Percentiles rank a stretch among this genome's conserved stretches.
Evolutionary conservation across 1,140 invertebrate species (phyloP).

Genomic region (Muscidifurax raptorellus): DNA sequence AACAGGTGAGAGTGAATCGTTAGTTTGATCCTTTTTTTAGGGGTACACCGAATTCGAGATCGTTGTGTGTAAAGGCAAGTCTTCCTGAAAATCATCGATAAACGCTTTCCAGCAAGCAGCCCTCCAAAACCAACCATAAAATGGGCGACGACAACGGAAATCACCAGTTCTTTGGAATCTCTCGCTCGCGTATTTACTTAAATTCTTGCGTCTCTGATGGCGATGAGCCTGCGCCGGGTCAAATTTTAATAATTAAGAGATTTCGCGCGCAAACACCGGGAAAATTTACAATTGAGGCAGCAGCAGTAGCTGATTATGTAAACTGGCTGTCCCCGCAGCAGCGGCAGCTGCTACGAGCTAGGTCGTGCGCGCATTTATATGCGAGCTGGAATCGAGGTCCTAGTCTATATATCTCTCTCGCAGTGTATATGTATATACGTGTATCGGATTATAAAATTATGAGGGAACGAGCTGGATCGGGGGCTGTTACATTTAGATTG

Average conservation of each 20-base stretch:
- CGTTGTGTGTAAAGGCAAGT: too few species aligned
- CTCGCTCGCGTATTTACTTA: neutral
- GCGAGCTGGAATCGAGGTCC: neutral
- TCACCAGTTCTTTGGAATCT: neutral
- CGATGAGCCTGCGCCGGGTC: neutral
- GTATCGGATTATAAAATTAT: conserved; percentile 35
- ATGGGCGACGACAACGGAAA: neutral
- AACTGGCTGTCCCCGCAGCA: neutral
- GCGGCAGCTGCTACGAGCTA: neutral
- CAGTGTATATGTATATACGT: neutral
- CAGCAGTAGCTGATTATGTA: neutral
- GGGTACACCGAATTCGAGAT: too few species aligned
- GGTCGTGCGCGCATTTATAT: conserved; percentile 3
- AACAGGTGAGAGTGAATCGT: neutral
- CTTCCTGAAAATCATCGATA: too few species aligned
- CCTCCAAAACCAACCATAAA: too few species aligned
- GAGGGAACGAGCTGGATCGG: neutral
- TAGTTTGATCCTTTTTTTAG: too few species aligned
- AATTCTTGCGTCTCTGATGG: neutral
- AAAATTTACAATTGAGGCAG: conserved; percentile 22
- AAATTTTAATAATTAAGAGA: conserved; percentile 38
- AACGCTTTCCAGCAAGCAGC: too few species aligned
- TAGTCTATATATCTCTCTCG: neutral
- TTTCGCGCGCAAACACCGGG: neutral
- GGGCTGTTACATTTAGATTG: conserved; percentile 6